Evolutionary conservation across 2,888 invertebrate species (phyloP).

Genomic region (Drosophila ezoana): DNA sequence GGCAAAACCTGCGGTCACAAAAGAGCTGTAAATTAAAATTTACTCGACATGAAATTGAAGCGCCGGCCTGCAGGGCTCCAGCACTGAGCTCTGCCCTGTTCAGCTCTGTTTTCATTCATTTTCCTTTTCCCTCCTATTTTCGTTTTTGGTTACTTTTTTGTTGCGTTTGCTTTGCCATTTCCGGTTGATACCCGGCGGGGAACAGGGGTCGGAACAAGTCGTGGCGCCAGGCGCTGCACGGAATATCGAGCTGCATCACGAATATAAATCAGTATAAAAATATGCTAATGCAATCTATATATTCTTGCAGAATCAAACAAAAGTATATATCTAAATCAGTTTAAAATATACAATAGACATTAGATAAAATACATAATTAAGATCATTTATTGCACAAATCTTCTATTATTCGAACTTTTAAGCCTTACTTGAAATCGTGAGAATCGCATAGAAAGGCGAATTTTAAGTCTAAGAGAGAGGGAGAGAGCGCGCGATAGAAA

Average conservation of each 20-base stretch:
- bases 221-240: constrained; percentile 25
- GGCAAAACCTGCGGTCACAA: constrained; percentile 71
- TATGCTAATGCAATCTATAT: neutral
- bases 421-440: neutral
- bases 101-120: constrained; percentile 21
- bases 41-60: constrained; percentile 75
- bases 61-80: constrained; percentile 20
- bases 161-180: constrained; percentile 46
- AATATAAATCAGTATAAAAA: neutral
- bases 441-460: neutral
- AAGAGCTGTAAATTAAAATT: constrained; percentile 80
- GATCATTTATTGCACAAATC: too few species aligned
- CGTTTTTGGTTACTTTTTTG: constrained; percentile 18
- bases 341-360: too few species aligned
- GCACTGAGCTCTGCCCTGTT: constrained; percentile 14
- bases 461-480: too few species aligned
- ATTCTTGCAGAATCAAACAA: too few species aligned
- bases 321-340: too few species aligned
- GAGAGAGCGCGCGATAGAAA: too few species aligned
- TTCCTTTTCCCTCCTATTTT: constrained; percentile 2
- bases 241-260: constrained; percentile 24
- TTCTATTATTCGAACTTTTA: too few species aligned
- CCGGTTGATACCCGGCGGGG: constrained; percentile 10
- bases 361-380: too few species aligned
- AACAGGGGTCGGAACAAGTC: neutral